phyloP scores from a whole-genome alignment of 1,140 invertebrate species.

The Cylas formicarius region DNA sequence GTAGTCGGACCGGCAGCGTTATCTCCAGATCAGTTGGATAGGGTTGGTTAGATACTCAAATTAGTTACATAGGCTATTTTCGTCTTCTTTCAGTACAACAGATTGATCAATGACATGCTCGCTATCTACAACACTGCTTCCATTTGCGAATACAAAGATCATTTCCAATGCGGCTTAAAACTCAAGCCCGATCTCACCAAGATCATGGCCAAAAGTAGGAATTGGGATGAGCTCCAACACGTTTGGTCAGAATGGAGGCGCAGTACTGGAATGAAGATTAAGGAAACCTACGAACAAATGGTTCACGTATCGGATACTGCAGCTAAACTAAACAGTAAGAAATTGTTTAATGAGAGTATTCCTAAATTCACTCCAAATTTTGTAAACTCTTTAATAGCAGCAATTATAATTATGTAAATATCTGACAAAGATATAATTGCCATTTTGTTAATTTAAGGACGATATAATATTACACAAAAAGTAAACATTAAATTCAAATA shows the following conservation, averaged over 20 bases:
- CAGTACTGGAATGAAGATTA: constrained; percentile 68
- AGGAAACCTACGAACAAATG: constrained; percentile 74
- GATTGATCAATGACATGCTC: constrained; percentile 80
- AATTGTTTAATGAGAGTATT: background rate
- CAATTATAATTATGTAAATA: background rate
- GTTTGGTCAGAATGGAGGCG: constrained; percentile 84
- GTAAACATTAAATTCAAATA: no score
- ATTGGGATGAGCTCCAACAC: constrained; percentile 79
- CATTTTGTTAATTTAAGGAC: no score
- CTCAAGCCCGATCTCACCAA: constrained; percentile 70
- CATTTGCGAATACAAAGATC: constrained; percentile 76
- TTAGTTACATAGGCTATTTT: background rate
- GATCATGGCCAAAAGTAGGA: constrained; percentile 63
- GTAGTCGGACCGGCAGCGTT: constrained; percentile 78
- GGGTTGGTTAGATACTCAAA: constrained; percentile 57
- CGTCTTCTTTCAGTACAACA: constrained; percentile 63
- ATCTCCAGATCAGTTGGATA: constrained; percentile 71
- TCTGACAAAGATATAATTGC: background rate
- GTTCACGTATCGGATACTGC: constrained; percentile 81
- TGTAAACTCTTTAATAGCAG: background rate
- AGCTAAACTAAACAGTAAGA: constrained; percentile 76
- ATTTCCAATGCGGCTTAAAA: constrained; percentile 69
- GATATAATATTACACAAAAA: no score
- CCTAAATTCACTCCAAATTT: constrained; percentile 5
- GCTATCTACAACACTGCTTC: constrained; percentile 80